Conservation (phyloP, 2,888 invertebrate genomes). For the Hymenopus coronatus region DNA sequence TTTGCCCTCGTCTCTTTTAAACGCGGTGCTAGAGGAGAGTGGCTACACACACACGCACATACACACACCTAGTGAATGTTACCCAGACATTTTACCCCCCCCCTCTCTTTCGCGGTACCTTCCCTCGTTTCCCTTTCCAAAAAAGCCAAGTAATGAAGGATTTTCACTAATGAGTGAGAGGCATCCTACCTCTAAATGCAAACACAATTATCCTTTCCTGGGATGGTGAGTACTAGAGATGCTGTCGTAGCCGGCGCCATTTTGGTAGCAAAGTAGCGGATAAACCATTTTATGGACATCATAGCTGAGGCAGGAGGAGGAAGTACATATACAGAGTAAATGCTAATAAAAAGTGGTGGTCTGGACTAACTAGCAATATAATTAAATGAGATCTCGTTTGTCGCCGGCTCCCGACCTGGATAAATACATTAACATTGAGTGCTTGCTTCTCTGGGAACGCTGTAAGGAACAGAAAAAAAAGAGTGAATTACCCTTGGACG, state of each 20-base stretch:
- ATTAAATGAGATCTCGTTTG: constrained; percentile 26
- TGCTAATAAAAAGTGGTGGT: constrained; percentile 21
- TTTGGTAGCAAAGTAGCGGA: not conserved
- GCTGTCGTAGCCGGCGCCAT: not conserved
- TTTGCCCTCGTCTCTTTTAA: constrained; percentile 9
- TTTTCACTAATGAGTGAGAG: constrained; percentile 28
- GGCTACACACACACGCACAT: not conserved
- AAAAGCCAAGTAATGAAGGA: constrained; percentile 26
- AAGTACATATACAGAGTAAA: constrained; percentile 14
- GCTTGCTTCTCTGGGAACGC: not conserved
- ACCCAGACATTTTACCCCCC: constrained; percentile 13
- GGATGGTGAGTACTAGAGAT: constrained; percentile 1
- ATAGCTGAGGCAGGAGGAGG: constrained; percentile 17
- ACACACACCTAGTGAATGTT: constrained; percentile 10
- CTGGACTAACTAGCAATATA: constrained; percentile 23
- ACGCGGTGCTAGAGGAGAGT: not conserved
- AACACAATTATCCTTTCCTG: constrained; percentile 23
- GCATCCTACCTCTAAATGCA: constrained; percentile 26
- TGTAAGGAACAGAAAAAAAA: constrained; percentile 8
- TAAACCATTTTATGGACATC: constrained; percentile 21
- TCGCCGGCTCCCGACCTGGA: constrained; percentile 20
- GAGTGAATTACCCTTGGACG: not conserved
- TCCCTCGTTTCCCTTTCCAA: not conserved
- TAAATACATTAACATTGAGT: constrained; percentile 28
- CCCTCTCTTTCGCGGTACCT: not conserved